A percentile compares a stretch with the other conserved stretches of the same genome.
These are phyloP conservation scores for Orthonevra nobilis DNA, from an alignment of 2,888 invertebrate species.

Conservation along the genomic window DNA sequence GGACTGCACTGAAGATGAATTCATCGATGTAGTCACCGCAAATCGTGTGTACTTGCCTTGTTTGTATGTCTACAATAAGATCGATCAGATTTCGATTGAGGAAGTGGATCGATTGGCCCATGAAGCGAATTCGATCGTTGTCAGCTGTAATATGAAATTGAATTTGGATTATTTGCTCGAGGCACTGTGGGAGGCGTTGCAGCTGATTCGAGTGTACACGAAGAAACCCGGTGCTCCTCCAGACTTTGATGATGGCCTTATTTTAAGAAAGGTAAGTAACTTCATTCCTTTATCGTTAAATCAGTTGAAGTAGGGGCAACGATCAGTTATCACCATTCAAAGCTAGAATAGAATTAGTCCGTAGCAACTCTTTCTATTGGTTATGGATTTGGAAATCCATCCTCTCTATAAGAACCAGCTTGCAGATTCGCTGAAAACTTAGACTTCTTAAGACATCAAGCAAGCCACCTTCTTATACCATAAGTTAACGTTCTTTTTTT, in stretches of 20 bases:
- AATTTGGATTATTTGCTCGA: slow-evolving; percentile 97
- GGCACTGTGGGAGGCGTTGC: slow-evolving; percentile 95
- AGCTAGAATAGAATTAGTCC: too few relatives aligned
- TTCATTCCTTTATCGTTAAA: neutral
- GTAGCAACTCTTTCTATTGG: too few relatives aligned
- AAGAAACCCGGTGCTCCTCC: slow-evolving; percentile 99
- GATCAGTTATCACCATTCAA: too few relatives aligned
- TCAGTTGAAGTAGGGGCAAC: neutral
- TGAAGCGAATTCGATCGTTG: slow-evolving; percentile 92
- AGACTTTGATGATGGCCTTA: slow-evolving; percentile 97
- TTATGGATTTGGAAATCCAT: too few relatives aligned
- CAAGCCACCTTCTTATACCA: too few relatives aligned
- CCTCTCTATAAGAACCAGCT: too few relatives aligned
- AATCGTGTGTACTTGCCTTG: slow-evolving; percentile 98
- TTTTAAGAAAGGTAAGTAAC: slow-evolving; percentile 86
- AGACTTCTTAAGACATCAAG: too few relatives aligned
- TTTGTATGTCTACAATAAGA: slow-evolving; percentile 99
- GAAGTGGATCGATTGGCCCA: slow-evolving; percentile 97
- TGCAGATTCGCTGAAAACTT: too few relatives aligned
- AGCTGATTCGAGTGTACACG: slow-evolving; percentile 97
- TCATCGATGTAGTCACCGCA: slow-evolving; percentile 98
- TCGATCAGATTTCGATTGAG: slow-evolving; percentile 99
- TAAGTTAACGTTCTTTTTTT: too few relatives aligned
- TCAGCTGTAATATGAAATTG: slow-evolving; percentile 99
- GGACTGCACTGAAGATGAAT: slow-evolving; percentile 96